Evolutionary conservation across 2,888 invertebrate genomes (phyloP), one percentile per base, ranked within the genome.

Genomic region (Papilio gigon): DNA sequence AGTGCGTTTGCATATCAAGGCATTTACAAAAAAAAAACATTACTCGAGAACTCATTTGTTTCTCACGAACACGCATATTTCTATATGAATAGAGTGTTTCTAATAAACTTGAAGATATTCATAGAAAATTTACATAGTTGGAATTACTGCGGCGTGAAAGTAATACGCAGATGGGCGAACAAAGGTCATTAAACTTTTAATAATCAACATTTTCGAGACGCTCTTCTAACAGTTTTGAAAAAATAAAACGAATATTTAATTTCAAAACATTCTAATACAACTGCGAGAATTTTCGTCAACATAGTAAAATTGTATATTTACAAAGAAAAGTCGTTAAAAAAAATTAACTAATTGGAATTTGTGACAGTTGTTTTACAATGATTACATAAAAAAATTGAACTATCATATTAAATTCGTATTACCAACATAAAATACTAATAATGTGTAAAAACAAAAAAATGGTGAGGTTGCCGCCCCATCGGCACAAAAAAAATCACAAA

Each of bases 121-220:
- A 60, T 12, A n/a, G 60, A 61, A 60, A 50, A 56, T 37, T 27
- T 53, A 33, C 61, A 67, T 47, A 35, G 6, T 20, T 22, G 20
- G 63, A 37, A 44, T 47, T 27, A 40, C 30, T 40, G 30, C 35
- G 27, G 30, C 65, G 65, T 69, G 50, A 69, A 67, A 67, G 56
- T 35, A 67, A 62, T n/a, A 56, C 9, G 42, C 40, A 67, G 53
- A 69, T 69, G 50, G 27, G 53, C 22, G 40, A 30, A 59, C 35
- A 4, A 50, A 61, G 68, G 68, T 69, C 68, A 35, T 42, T 69
- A 64, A 69, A 60, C 68, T 69, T 65, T 47, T 65, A 30, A 25
- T 42, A 60, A 47, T 53, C 65, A 60, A 4, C 42, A 33, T 58
- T 42, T 59, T 37, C 8, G 50, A 56, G 63, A 33, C 17, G 44